phyloP scores from a whole-genome alignment of 2,888 invertebrate genomes.

The Taphrorychus bicolor region DNA sequence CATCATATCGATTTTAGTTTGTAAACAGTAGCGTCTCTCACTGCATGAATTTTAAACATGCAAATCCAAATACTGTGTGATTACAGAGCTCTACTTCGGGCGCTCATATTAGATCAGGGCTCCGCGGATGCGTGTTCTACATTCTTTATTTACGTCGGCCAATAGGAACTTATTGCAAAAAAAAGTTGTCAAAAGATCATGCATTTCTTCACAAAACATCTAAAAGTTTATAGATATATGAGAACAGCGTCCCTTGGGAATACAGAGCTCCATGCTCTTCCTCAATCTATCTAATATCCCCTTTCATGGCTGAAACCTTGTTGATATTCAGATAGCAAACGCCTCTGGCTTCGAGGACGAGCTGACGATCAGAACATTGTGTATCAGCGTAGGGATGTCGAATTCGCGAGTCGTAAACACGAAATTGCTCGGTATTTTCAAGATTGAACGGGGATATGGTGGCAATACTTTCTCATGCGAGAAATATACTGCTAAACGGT shows the following conservation, averaged over 20 bases:
- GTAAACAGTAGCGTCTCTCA: constrained; percentile 25
- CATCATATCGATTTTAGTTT: constrained; percentile 17
- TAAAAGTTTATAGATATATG: too few relatives aligned
- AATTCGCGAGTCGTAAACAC: constrained; percentile 57
- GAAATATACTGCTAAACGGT: constrained; percentile 36
- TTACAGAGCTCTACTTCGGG: constrained; percentile 1
- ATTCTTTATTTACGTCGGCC: neutral
- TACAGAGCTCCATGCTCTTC: too few relatives aligned
- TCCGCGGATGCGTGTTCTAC: neutral
- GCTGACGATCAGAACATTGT: constrained; percentile 52
- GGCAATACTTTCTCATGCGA: constrained; percentile 25
- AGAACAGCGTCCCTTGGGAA: too few relatives aligned
- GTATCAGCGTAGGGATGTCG: constrained; percentile 55
- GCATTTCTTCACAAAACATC: too few relatives aligned
- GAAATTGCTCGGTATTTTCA: constrained; percentile 56
- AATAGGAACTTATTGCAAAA: too few relatives aligned
- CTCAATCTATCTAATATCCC: neutral
- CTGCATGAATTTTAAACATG: constrained; percentile 9
- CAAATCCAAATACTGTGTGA: neutral
- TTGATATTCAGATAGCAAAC: constrained; percentile 16
- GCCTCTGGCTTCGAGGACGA: constrained; percentile 11
- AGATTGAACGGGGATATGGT: constrained; percentile 50
- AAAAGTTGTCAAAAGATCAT: too few relatives aligned
- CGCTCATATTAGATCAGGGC: too few relatives aligned
- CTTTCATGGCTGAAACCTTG: constrained; percentile 5